Conservation (phyloP, 2,113 vertebrate species). For the Strix uralensis region DNA sequence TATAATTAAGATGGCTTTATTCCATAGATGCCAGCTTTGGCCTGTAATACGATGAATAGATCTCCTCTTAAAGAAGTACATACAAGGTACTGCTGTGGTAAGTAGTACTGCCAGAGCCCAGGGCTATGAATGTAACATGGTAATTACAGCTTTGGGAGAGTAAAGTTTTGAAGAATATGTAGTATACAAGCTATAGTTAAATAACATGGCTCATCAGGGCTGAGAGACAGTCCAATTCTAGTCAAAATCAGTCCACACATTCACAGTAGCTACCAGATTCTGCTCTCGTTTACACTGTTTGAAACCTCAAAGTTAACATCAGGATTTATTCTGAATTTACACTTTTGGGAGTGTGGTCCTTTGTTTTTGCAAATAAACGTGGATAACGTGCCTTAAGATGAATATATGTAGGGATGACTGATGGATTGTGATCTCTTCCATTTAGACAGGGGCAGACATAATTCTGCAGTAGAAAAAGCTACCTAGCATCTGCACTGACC, state of each 20-base stretch:
- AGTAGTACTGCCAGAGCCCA: neutral
- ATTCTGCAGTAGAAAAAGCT: neutral
- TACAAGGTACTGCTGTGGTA: neutral
- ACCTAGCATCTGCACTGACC: neutral
- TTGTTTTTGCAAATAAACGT: neutral
- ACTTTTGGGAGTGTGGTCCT: neutral
- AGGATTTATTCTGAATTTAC: neutral
- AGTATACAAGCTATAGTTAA: neutral
- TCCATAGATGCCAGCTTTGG: neutral
- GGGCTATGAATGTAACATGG: neutral
- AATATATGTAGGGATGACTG: neutral
- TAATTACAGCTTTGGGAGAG: conserved; percentile 1
- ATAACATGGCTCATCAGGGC: neutral
- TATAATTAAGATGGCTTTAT: neutral
- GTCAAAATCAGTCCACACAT: neutral
- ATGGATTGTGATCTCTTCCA: neutral
- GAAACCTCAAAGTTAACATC: neutral
- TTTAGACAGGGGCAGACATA: neutral
- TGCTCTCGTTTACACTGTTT: neutral
- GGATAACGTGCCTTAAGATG: neutral
- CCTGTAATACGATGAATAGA: neutral
- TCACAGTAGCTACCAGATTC: neutral
- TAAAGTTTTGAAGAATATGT: neutral
- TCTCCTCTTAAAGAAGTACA: neutral
- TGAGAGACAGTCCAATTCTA: neutral